These are phyloP conservation scores for Spatula clypeata DNA, from an alignment of 2,797 vertebrate genomes.

Conservation along the genomic window DNA sequence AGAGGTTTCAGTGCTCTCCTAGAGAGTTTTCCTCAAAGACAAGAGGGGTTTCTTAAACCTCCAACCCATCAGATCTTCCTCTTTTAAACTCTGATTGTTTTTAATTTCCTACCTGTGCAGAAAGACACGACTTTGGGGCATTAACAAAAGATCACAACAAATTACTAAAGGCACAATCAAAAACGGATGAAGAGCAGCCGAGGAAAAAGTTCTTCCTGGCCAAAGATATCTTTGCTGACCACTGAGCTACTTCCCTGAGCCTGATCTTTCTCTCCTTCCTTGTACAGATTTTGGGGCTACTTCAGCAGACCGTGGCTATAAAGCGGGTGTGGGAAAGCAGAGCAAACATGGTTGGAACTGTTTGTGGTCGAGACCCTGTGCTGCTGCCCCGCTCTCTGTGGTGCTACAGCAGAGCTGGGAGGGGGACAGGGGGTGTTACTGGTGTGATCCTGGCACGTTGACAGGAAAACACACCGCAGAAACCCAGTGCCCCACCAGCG, in stretches of 20 bases:
- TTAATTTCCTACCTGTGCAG: neutral
- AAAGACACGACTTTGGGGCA: neutral
- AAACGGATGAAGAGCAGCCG: neutral
- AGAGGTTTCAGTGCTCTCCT: neutral
- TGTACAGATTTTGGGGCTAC: neutral
- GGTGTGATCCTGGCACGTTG: accelerated
- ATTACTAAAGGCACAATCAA: neutral
- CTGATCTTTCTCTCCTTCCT: neutral
- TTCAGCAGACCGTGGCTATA: neutral
- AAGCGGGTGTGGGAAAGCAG: neutral
- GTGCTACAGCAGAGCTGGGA: neutral
- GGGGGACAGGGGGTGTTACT: accelerated
- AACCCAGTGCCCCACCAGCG: accelerated
- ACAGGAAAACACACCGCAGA: neutral
- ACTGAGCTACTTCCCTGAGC: neutral
- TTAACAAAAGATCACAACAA: neutral
- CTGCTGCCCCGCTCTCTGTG: neutral
- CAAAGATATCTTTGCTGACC: neutral
- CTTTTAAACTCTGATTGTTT: neutral
- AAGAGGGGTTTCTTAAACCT: neutral
- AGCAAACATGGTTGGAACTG: neutral
- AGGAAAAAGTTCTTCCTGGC: neutral
- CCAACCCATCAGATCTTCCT: neutral
- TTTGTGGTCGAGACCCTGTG: accelerated
- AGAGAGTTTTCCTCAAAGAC: neutral